Evolutionary conservation across 2,113 vertebrate genomes (phyloP), one percentile per base, ranked within the genome.

Genomic region (Anser brachyrhynchus): DNA sequence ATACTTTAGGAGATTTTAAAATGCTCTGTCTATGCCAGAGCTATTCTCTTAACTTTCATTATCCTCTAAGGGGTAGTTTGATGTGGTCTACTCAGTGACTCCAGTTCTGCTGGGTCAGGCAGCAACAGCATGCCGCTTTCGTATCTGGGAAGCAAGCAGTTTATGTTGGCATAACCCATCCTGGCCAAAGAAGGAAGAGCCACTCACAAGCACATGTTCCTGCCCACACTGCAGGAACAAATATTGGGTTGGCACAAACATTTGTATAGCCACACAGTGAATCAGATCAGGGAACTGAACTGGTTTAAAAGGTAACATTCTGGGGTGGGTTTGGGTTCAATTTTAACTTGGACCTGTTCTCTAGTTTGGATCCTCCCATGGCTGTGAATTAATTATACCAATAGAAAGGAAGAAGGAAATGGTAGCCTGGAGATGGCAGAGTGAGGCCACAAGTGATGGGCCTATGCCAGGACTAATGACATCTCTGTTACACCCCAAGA

Each of bases 131-230:
- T 52, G 25, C 35, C 22, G 7, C 20, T 43, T 71, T 43, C 35
- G 3, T 52, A 46, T 18, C 44, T 58, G 29, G n/a, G 33, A 67
- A 90, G 17, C 11, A 5, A 11, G 28, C 9, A 69, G 12, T 25
- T 64, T 22, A 17, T 64, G 13, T 18, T 74, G 71, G 65, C 3
- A 1, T n/a, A 54, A 58, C 22, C 51, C 23, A 43, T 20, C 20
- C 25, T 22, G 82, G 51, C 61, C 33, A 66, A 21, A 0, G 1
- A 8, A 78, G 64, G 43, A 55, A 76, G 74, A 88, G 65, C 33
- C 3, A 12, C 33, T 74, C 2, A 1, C 9, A 67, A 54, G 46
- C 20, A 23, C n/a, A 5, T 0, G 0, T 75, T 83, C 31, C n/a
- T 90, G 41, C 22, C 23, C n/a, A 17, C n/a, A 59, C 5, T 23